Conservation (phyloP, 2,113 vertebrate species). For the Carettochelys insculpta region DNA sequence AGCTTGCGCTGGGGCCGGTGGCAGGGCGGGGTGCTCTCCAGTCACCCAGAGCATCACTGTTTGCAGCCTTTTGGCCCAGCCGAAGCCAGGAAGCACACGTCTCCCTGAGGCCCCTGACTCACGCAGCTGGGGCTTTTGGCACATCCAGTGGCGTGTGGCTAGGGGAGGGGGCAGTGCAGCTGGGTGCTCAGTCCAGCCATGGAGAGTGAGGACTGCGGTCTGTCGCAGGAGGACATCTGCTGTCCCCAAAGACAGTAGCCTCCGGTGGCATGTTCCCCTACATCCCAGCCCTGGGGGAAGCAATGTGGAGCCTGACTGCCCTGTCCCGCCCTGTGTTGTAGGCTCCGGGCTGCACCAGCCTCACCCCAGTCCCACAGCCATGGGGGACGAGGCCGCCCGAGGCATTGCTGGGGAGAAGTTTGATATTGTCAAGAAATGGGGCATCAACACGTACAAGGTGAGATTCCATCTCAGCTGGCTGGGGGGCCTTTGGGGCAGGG, state of each 20-base stretch:
- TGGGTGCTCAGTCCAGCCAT: no score
- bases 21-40: neutral
- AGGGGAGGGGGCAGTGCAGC: neutral
- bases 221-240: no score
- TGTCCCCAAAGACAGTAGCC: no score
- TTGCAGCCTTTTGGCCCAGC: neutral
- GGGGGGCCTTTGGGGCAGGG: neutral
- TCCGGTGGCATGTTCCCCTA: no score
- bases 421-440: slow-evolving; percentile 94
- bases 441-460: slow-evolving; percentile 98
- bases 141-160: fast-evolving
- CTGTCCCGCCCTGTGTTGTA: slow-evolving; percentile 54
- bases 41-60: neutral
- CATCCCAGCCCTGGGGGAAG: no score
- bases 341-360: slow-evolving; percentile 88
- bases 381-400: slow-evolving; percentile 83
- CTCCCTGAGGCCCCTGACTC: neutral
- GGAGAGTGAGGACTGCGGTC: no score
- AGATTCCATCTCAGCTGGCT: neutral
- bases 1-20: neutral
- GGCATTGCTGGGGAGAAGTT: slow-evolving; percentile 95
- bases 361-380: slow-evolving; percentile 69
- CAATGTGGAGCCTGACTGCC: neutral
- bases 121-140: neutral
- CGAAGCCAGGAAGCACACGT: no score